Conservation (phyloP, 2,797 vertebrate genomes). For the Otus scops region DNA sequence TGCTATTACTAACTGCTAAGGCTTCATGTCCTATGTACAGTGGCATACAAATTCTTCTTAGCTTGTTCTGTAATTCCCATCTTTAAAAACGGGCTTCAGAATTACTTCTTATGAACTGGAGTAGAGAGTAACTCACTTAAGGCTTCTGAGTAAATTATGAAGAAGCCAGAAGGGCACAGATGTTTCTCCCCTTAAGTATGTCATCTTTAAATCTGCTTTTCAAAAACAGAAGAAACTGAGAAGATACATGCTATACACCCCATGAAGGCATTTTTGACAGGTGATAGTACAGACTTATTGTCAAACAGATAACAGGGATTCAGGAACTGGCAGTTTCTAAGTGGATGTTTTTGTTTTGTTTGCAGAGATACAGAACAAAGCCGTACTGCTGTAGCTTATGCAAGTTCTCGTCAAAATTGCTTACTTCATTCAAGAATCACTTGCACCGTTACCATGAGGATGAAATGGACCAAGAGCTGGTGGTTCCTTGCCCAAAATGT, state of each 20-base stretch:
- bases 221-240: background rate
- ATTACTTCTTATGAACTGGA: background rate
- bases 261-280: background rate
- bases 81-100: background rate
- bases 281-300: background rate
- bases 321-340: background rate
- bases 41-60: background rate
- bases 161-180: background rate
- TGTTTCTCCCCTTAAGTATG: background rate
- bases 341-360: slow-evolving; percentile 49
- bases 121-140: background rate
- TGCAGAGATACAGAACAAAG: slow-evolving; percentile 89
- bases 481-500: slow-evolving; percentile 88
- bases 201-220: background rate
- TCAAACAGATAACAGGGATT: background rate
- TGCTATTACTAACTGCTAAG: background rate
- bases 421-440: slow-evolving; percentile 88
- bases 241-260: background rate
- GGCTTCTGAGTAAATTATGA: background rate
- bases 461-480: slow-evolving; percentile 84
- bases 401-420: slow-evolving; percentile 88
- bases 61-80: background rate
- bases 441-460: slow-evolving; percentile 88
- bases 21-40: background rate
- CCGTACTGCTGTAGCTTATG: slow-evolving; percentile 91